Percentiles rank a stretch among this genome's conserved stretches.
Conservation (phyloP, 2,888 invertebrate species). For the Cheilosia urbana region DNA sequence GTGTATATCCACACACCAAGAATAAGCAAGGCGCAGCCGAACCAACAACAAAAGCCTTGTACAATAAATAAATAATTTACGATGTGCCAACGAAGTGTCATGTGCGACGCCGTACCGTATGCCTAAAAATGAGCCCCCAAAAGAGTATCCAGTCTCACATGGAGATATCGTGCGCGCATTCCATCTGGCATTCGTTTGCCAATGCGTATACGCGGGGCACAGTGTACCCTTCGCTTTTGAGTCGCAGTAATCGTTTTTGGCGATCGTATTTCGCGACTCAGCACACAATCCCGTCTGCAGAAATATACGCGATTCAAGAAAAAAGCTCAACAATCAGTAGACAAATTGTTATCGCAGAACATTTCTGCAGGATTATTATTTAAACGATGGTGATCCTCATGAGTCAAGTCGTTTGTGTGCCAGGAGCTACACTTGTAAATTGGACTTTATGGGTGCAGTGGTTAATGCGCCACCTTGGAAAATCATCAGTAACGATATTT, state of each 20-base stretch:
- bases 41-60: constrained; percentile 41
- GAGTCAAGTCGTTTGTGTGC: constrained; percentile 39
- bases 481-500: too few species aligned
- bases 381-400: constrained; percentile 65
- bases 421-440: constrained; percentile 1
- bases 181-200: constrained; percentile 50
- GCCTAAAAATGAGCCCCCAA: constrained; percentile 70
- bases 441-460: constrained; percentile 17
- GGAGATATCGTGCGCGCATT: constrained; percentile 10
- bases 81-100: constrained; percentile 74
- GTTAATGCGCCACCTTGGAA: not conserved
- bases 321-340: constrained; percentile 66
- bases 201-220: constrained; percentile 57
- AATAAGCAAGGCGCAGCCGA: constrained; percentile 5
- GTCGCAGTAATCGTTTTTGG: constrained; percentile 50
- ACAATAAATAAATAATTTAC: constrained; percentile 75
- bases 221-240: constrained; percentile 20
- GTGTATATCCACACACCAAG: constrained; percentile 16
- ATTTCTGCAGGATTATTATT: constrained; percentile 72
- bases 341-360: constrained; percentile 74
- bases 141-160: constrained; percentile 57
- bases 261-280: constrained; percentile 68
- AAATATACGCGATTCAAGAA: constrained; percentile 45
- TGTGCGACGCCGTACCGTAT: constrained; percentile 70
- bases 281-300: constrained; percentile 51